Conservation (phyloP, 2,888 invertebrate species). For the Drosophila cognata region DNA sequence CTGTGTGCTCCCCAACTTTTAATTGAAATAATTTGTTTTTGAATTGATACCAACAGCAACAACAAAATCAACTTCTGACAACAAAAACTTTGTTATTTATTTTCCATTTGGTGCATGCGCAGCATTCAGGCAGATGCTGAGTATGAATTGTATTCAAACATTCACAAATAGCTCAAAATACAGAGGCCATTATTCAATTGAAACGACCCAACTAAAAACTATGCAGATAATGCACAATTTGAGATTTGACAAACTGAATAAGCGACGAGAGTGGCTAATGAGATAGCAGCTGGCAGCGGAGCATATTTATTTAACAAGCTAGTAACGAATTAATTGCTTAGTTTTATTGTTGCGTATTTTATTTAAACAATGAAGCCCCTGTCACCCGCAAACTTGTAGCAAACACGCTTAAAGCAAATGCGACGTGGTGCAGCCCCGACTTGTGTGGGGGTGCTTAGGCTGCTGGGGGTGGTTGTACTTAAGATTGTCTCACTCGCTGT, state of each 20-base stretch:
- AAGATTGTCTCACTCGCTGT: slow-evolving; percentile 15
- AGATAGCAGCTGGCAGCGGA: background rate
- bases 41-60: slow-evolving; percentile 34
- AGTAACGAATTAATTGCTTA: slow-evolving; percentile 10
- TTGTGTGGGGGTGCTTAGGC: background rate
- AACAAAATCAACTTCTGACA: slow-evolving; percentile 20
- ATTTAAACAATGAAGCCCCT: slow-evolving; percentile 61
- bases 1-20: slow-evolving; percentile 65
- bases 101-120: slow-evolving; percentile 27
- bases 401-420: slow-evolving; percentile 68
- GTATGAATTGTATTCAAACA: slow-evolving; percentile 25
- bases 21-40: slow-evolving; percentile 77
- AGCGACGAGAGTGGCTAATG: background rate
- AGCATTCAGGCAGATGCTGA: too few species aligned
- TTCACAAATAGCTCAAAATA: slow-evolving; percentile 3
- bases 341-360: background rate
- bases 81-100: slow-evolving; percentile 50
- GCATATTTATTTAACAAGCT: background rate
- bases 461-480: slow-evolving; percentile 2
- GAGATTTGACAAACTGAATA: background rate
- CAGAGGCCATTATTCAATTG: background rate
- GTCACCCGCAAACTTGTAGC: slow-evolving; percentile 66
- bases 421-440: slow-evolving; percentile 28
- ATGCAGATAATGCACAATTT: background rate
- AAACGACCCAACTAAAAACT: background rate